Percentiles rank a stretch among this genome's conserved stretches.
Conservation (phyloP, 2,888 invertebrate species). For the Drosophila formosana region DNA sequence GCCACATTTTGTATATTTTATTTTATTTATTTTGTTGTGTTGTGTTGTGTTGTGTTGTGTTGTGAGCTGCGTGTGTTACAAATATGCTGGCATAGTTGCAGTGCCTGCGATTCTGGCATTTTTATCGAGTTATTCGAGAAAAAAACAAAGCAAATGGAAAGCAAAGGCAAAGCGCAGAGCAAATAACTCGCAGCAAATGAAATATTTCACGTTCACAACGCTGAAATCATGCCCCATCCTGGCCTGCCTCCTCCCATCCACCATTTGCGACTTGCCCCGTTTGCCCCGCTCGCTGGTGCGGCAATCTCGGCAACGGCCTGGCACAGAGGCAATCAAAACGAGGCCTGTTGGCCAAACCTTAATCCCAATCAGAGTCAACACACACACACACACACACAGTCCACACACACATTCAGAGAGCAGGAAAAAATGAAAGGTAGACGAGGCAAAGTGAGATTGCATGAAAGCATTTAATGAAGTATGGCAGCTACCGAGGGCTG, state of each 20-base stretch:
- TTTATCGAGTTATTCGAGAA: constrained; percentile 42
- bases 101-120: constrained; percentile 20
- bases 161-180: constrained; percentile 55
- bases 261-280: background rate
- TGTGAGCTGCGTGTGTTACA: background rate
- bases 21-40: background rate
- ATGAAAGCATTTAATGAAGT: constrained; percentile 75
- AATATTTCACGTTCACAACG: constrained; percentile 69
- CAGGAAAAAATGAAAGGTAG: constrained; percentile 34
- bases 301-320: constrained; percentile 41
- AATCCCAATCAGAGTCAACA: constrained; percentile 78
- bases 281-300: background rate
- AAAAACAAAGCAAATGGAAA: constrained; percentile 33
- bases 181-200: constrained; percentile 78
- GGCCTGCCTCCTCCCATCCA: background rate
- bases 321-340: constrained; percentile 75
- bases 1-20: background rate
- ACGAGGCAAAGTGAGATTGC: constrained; percentile 42
- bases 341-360: constrained; percentile 70
- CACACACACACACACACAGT: constrained; percentile 39
- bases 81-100: constrained; percentile 28
- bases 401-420: constrained; percentile 13
- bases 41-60: background rate
- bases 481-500: constrained; percentile 62
- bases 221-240: background rate